Conservation (phyloP, 2,888 invertebrate species). For the Chaitophorus viminalis region DNA sequence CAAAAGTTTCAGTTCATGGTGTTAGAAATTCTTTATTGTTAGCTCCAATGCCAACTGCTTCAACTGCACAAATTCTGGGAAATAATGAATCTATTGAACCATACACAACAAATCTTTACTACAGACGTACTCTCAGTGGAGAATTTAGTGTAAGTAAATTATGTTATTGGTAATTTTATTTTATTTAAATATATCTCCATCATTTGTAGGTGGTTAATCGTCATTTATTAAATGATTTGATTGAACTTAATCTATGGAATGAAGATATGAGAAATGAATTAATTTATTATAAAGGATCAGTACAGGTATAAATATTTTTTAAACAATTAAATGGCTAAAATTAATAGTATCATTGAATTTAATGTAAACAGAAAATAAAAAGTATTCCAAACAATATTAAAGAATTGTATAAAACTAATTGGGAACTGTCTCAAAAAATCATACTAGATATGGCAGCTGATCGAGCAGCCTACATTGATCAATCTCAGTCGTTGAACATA, state of each 20-base stretch:
- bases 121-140: conserved; percentile 87
- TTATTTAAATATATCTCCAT: conserved; percentile 34
- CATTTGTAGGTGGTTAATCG: conserved; percentile 87
- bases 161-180: not conserved
- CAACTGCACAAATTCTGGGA: conserved; percentile 98
- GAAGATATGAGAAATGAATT: conserved; percentile 95
- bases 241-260: conserved; percentile 91
- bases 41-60: conserved; percentile 99
- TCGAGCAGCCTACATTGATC: conserved; percentile 97
- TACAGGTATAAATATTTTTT: conserved; percentile 71
- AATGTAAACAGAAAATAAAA: conserved; percentile 75
- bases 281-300: conserved; percentile 90
- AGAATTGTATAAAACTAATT: conserved; percentile 92
- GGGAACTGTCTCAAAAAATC: conserved; percentile 95
- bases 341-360: not conserved
- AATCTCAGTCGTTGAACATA: conserved; percentile 97
- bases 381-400: conserved; percentile 86
- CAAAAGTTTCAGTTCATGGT: conserved; percentile 87
- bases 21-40: conserved; percentile 91
- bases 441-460: conserved; percentile 97
- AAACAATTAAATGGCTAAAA: not conserved
- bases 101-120: conserved; percentile 97
- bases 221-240: conserved; percentile 91
- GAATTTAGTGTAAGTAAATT: conserved; percentile 74
- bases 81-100: conserved; percentile 99